These are phyloP conservation scores for Polyploca ridens DNA, from an alignment of 2,888 invertebrate species.

Conservation along the genomic window DNA sequence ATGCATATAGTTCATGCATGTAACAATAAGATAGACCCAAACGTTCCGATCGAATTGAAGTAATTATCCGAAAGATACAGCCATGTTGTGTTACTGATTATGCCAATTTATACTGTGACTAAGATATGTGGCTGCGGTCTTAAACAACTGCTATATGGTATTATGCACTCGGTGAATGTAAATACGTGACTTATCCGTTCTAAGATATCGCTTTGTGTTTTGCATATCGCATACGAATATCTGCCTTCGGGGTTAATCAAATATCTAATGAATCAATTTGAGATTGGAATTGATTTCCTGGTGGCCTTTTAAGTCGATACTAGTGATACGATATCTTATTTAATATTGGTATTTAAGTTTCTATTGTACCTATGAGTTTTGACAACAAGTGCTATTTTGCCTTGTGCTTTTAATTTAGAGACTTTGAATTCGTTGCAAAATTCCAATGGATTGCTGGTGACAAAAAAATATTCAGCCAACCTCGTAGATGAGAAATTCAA, in stretches of 20 bases:
- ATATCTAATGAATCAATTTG: constrained; percentile 77
- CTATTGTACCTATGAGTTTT: not conserved
- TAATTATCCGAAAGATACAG: not conserved
- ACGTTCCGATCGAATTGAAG: not conserved
- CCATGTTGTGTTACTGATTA: constrained; percentile 1
- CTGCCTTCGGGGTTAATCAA: constrained; percentile 65
- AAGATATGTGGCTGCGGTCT: constrained; percentile 16
- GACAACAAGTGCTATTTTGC: not conserved
- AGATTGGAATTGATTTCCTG: constrained; percentile 41
- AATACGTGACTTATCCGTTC: constrained; percentile 52
- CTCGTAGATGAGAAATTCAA: too few species aligned
- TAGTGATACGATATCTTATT: constrained; percentile 9
- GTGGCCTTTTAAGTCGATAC: constrained; percentile 37
- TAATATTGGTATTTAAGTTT: not conserved
- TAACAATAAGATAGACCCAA: not conserved
- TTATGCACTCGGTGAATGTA: constrained; percentile 46
- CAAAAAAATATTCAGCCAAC: too few species aligned
- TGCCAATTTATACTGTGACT: constrained; percentile 9
- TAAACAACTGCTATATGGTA: constrained; percentile 9
- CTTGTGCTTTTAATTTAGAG: not conserved
- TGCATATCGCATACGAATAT: constrained; percentile 72
- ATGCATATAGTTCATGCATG: not conserved
- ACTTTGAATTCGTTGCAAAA: too few species aligned
- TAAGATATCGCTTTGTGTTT: constrained; percentile 61
- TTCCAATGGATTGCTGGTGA: too few species aligned